Percentiles rank a stretch among this genome's conserved stretches.
Conservation (phyloP, 2,888 invertebrate genomes). For the Drosophila setosimentum region DNA sequence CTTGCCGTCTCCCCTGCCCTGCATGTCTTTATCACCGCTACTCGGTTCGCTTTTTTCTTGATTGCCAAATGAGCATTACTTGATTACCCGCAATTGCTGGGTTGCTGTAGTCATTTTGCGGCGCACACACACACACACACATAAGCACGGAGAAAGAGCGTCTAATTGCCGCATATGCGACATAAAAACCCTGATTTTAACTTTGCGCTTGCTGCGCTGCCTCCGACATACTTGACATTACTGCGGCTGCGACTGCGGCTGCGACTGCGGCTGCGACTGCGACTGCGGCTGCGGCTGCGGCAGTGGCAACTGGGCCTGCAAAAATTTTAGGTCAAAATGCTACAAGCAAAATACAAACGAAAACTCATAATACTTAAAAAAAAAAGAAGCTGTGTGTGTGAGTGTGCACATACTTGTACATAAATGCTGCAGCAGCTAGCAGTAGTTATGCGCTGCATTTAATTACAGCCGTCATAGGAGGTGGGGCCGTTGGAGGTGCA, state of each 20-base stretch:
- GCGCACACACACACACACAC: conserved; percentile 17
- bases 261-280: conserved; percentile 36
- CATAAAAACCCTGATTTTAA: conserved; percentile 62
- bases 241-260: conserved; percentile 40
- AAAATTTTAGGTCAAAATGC: conserved; percentile 78
- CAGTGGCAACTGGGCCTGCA: conserved; percentile 29
- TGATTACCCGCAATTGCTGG: conserved; percentile 79
- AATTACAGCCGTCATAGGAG: conserved; percentile 56
- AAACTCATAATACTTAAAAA: conserved; percentile 61
- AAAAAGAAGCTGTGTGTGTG: conserved; percentile 8
- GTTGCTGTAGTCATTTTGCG: conserved; percentile 60
- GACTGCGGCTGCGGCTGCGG: conserved; percentile 19
- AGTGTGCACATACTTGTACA: conserved; percentile 29
- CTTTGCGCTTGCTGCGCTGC: conserved; percentile 45
- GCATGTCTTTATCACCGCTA: conserved; percentile 58
- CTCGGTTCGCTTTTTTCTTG: conserved; percentile 40
- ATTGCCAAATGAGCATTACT: conserved; percentile 79
- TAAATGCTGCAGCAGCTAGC: conserved; percentile 61
- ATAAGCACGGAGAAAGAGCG: conserved; percentile 23
- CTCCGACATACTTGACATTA: conserved; percentile 74
- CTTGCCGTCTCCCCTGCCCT: not conserved
- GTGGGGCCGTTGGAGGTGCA: not conserved
- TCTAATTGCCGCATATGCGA: conserved; percentile 73
- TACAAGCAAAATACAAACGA: conserved; percentile 42
- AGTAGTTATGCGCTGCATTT: conserved; percentile 63